Percentiles rank a stretch among this genome's conserved stretches.
phyloP scores from a whole-genome alignment of 2,113 vertebrate genomes.

The Natator depressus region DNA sequence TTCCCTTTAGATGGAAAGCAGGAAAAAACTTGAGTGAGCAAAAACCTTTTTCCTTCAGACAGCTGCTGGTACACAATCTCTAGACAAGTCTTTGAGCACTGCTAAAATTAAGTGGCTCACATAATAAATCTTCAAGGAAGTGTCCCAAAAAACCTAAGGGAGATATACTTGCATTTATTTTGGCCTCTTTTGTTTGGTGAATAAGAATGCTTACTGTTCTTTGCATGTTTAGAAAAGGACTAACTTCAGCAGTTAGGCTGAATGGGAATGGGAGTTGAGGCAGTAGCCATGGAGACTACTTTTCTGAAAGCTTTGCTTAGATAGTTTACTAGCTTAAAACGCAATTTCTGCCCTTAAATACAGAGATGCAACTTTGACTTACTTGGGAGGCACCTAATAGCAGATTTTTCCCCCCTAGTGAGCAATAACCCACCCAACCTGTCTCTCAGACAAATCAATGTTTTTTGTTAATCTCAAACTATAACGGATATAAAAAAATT shows the following conservation, averaged over 20 bases:
- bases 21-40: not conserved
- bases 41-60: not conserved
- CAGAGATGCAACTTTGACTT: not conserved
- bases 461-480: not conserved
- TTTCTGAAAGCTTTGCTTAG: not conserved
- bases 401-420: not conserved
- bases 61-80: not conserved
- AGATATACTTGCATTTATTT: not conserved
- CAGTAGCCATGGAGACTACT: accelerated
- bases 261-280: not conserved
- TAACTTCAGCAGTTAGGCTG: not conserved
- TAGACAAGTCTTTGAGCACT: not conserved
- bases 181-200: not conserved
- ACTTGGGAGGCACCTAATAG: not conserved
- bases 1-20: not conserved
- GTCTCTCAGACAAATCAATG: not conserved
- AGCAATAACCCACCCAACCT: not conserved
- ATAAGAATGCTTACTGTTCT: not conserved
- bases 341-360: not conserved
- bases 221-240: not conserved
- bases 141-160: not conserved
- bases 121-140: not conserved
- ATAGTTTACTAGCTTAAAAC: not conserved
- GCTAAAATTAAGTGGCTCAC: not conserved
- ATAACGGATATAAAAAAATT: not conserved